Evolutionary conservation across 2,797 vertebrate species (phyloP).

Genomic region (Psittacula echo): DNA sequence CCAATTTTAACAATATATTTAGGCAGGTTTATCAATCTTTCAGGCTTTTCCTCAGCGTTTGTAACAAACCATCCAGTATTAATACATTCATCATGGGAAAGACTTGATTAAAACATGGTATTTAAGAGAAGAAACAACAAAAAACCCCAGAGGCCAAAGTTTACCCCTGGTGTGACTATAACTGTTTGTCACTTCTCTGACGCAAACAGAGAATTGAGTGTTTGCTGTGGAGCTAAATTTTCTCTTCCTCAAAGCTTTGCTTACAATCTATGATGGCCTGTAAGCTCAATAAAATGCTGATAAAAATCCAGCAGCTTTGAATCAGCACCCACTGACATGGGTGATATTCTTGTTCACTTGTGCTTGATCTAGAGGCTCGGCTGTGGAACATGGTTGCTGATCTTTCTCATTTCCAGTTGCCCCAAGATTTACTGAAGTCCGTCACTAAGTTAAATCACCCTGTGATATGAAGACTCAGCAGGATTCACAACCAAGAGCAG

Average conservation of each 20-base stretch:
- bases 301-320: background rate
- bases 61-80: background rate
- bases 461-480: conserved; percentile 6
- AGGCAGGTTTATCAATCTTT: background rate
- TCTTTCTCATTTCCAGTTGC: background rate
- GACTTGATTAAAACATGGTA: background rate
- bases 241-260: background rate
- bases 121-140: background rate
- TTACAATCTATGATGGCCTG: background rate
- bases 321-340: fast-evolving
- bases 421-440: background rate
- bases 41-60: background rate
- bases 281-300: background rate
- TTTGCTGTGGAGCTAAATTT: background rate
- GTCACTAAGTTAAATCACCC: background rate
- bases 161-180: background rate
- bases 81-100: background rate
- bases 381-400: fast-evolving
- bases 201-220: background rate
- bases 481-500: background rate
- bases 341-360: background rate
- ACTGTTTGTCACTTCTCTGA: background rate
- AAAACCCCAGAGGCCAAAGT: background rate
- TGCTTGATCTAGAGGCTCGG: background rate
- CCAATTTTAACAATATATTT: background rate